Percentiles rank a stretch among this genome's conserved stretches.
phyloP scores from a whole-genome alignment of 1,140 invertebrate species.

The Lasaia peninsularis region DNA sequence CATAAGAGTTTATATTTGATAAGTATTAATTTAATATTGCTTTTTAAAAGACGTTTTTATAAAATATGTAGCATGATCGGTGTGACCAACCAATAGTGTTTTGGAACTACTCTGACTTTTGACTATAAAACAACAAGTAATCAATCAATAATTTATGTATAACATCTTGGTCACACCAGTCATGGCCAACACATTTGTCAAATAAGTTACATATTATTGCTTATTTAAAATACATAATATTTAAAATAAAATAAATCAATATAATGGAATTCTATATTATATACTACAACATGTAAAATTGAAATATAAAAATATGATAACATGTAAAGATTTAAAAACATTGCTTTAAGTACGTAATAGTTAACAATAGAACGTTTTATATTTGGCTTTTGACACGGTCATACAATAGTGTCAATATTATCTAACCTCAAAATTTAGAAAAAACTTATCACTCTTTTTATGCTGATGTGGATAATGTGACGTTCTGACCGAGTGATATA shows the following conservation, averaged over 20 bases:
- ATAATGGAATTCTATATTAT: constrained; percentile 3
- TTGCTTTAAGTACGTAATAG: constrained; percentile 16
- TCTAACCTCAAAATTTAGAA: not conserved
- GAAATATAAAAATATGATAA: constrained; percentile 10
- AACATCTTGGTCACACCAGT: not conserved
- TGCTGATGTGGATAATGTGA: not conserved
- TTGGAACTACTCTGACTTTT: too few relatives aligned
- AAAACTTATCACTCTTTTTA: not conserved
- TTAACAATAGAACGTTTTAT: constrained; percentile 10
- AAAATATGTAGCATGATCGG: too few relatives aligned
- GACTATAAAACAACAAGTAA: too few relatives aligned
- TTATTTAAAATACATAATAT: not conserved
- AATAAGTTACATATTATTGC: not conserved
- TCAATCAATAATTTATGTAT: too few relatives aligned
- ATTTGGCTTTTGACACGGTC: constrained; percentile 16
- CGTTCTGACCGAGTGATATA: not conserved
- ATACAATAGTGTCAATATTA: not conserved
- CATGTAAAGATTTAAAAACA: constrained; percentile 9
- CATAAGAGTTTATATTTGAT: too few relatives aligned
- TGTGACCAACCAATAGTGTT: too few relatives aligned
- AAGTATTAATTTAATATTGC: too few relatives aligned
- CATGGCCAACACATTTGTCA: too few relatives aligned
- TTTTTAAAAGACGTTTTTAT: too few relatives aligned
- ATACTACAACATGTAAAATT: constrained; percentile 2
- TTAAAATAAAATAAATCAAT: not conserved